phyloP scores from a whole-genome alignment of 2,113 vertebrate genomes.

The Pterophyllum scalare region DNA sequence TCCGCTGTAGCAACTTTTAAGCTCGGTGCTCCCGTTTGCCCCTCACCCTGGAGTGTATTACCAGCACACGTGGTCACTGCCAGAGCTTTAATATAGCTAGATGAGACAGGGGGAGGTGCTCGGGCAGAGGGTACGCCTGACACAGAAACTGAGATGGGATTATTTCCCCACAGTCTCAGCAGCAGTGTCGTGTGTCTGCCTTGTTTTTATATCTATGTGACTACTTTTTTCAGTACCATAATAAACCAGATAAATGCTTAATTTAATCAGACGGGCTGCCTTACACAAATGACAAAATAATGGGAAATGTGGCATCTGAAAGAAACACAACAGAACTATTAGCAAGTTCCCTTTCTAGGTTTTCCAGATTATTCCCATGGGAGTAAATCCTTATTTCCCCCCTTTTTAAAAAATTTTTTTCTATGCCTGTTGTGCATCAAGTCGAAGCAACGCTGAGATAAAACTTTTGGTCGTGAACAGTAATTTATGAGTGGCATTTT shows the following conservation, averaged over 20 bases:
- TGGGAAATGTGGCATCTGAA: not conserved
- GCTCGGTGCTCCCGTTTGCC: conserved; percentile 5
- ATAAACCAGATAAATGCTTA: not conserved
- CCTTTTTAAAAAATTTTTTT: too few species aligned
- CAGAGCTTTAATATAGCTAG: conserved; percentile 68
- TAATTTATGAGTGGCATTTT: not conserved
- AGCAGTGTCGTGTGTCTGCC: conserved; percentile 26
- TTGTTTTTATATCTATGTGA: not conserved
- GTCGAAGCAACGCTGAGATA: not conserved
- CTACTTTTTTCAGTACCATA: not conserved
- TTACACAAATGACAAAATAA: not conserved
- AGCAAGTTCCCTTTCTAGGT: not conserved
- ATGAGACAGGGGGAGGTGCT: conserved; percentile 36
- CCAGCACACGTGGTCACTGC: conserved; percentile 28
- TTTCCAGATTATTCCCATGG: too few species aligned
- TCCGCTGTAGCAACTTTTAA: not conserved
- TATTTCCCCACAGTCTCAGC: conserved; percentile 2
- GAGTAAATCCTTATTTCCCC: too few species aligned
- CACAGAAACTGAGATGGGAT: conserved; percentile 20
- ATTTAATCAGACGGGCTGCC: not conserved
- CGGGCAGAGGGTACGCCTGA: conserved; percentile 35
- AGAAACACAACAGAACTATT: not conserved
- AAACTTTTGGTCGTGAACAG: not conserved
- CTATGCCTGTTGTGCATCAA: not conserved
- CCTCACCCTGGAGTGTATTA: conserved; percentile 15